Evolutionary conservation across 2,888 invertebrate genomes (phyloP), one percentile per base, ranked within the genome.

Genomic region (Cancer borealis): DNA sequence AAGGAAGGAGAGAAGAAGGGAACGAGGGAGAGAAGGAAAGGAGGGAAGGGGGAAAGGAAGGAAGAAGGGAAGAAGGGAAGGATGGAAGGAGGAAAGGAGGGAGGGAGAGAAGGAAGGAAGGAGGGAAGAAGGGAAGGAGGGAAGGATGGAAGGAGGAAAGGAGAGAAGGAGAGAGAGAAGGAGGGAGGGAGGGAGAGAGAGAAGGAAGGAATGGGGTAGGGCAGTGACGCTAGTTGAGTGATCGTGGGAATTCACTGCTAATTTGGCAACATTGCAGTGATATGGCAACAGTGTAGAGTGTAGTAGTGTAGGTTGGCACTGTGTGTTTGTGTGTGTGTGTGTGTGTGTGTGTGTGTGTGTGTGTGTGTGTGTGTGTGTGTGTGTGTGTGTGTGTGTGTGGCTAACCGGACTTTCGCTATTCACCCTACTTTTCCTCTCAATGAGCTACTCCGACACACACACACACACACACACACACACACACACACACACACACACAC

Each of bases 381-480:
- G n/a, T 73, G 73, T 73, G n/a, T 73, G 73, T 1, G 26, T 0
- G 39, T 0, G 39, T 1, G 39, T 0, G 39, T 0, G 39, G 39
- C 39, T 39, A 39, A 39, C 73, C 73, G 26, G 26, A n/a, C 73
- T 73, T 73, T 73, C 73, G 73, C 73, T 73, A 6, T 5, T 73
- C 73, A 73, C 73, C 73, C 73, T 73, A 73, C 73, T 73, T 73
- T 73, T 26, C 73, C 73, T 73, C 73, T 73, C 73, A 73, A 73
- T 73, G 73, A 73, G 73, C 73, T 6, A 26, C 26, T 73, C 73
- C 26, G 10, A 73, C 73, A n/a, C 26, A 73, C 73, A 4, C 26
- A n/a, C n/a, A 26, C 8, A n/a, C 73, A 73, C 73, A 26, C 73
- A n/a, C 73, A n/a, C 26, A 8, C 73, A n/a, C 73, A 8, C 21